These are phyloP conservation scores for Cololabis saira DNA, from an alignment of 2,113 vertebrate species.

Conservation along the genomic window DNA sequence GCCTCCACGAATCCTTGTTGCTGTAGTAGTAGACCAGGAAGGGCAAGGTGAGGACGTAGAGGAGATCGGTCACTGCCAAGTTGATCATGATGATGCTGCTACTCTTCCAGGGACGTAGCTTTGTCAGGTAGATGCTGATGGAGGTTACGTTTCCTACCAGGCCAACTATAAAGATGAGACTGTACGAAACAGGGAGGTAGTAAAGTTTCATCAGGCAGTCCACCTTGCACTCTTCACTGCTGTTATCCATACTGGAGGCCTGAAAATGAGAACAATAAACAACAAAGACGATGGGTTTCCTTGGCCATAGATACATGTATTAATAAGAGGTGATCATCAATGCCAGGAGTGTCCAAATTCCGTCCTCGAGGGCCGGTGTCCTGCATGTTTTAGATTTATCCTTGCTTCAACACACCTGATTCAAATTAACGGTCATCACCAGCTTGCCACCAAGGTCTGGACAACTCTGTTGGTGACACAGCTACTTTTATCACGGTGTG, in stretches of 20 bases:
- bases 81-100: constrained; percentile 81
- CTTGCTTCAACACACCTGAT: too few relatives aligned
- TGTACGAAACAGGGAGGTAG: constrained; percentile 64
- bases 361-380: too few relatives aligned
- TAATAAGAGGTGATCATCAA: too few relatives aligned
- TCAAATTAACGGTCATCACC: too few relatives aligned
- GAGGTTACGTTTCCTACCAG: constrained; percentile 65
- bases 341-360: too few relatives aligned
- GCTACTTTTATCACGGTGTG: too few relatives aligned
- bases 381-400: too few relatives aligned
- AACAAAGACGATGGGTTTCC: not conserved
- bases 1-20: constrained; percentile 44
- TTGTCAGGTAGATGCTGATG: constrained; percentile 59
- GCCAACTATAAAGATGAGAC: constrained; percentile 63
- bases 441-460: too few relatives aligned
- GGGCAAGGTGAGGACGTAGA: constrained; percentile 79
- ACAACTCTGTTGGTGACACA: too few relatives aligned
- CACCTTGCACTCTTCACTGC: constrained; percentile 41
- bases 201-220: constrained; percentile 46
- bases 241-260: constrained; percentile 30
- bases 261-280: constrained; percentile 7
- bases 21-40: constrained; percentile 78
- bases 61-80: constrained; percentile 79
- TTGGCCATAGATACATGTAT: not conserved
- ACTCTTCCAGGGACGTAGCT: constrained; percentile 77